Percentiles rank a stretch among this genome's conserved stretches.
Conservation (phyloP, 2,113 vertebrate genomes). For the Struthio camelus region DNA sequence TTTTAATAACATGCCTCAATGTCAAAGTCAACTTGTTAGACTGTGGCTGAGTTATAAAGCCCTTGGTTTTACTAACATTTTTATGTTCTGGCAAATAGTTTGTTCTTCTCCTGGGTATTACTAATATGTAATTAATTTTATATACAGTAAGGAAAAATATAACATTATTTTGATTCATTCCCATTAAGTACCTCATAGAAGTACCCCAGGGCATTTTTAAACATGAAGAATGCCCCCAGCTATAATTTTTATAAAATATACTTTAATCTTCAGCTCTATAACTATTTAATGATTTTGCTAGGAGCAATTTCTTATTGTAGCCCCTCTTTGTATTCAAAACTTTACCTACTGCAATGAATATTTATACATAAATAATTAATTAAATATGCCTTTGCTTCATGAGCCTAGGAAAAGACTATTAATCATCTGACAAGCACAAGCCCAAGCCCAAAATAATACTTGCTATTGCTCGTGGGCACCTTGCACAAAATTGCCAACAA, state of each 20-base stretch:
- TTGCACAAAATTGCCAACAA: neutral
- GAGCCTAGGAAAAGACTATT: neutral
- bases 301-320: conserved; percentile 4
- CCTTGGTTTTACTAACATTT: neutral
- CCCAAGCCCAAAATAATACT: neutral
- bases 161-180: neutral
- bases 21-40: neutral
- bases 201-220: conserved; percentile 12
- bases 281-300: conserved; percentile 24
- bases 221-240: neutral
- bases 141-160: conserved; percentile 16
- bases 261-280: conserved; percentile 5
- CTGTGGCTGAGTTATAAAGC: neutral
- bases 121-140: neutral
- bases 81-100: neutral
- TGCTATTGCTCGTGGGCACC: neutral
- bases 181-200: neutral
- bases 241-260: conserved; percentile 6
- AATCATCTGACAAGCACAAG: conserved; percentile 14
- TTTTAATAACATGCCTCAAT: neutral
- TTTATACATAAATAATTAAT: conserved; percentile 32
- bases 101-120: neutral
- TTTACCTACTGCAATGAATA: neutral
- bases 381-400: conserved; percentile 19
- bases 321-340: neutral